Conservation (phyloP, 2,888 invertebrate species). For the Nomada flava region DNA sequence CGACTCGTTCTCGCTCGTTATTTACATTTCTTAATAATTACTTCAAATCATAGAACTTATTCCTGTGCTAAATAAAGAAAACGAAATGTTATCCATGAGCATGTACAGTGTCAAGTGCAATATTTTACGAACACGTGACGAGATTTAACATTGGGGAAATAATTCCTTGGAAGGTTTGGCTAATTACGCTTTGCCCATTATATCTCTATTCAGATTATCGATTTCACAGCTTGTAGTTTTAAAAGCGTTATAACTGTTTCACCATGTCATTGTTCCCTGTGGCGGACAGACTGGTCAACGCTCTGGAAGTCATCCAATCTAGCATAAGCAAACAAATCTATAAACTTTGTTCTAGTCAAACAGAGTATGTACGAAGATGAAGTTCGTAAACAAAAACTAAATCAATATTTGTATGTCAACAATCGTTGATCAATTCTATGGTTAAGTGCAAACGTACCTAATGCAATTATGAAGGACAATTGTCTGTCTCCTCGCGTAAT, state of each 20-base stretch:
- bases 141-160: no score
- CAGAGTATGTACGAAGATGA: neutral
- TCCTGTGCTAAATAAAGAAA: no score
- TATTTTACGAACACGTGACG: no score
- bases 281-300: constrained; percentile 14
- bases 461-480: neutral
- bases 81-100: no score
- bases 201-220: no score
- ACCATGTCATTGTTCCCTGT: neutral
- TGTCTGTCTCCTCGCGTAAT: neutral
- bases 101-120: no score
- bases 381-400: constrained; percentile 15
- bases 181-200: neutral
- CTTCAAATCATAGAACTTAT: no score
- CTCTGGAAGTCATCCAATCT: constrained; percentile 18
- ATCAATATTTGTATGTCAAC: constrained; percentile 16
- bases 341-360: constrained; percentile 15
- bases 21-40: no score
- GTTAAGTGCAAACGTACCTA: neutral
- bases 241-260: neutral
- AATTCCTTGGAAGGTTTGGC: no score
- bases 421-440: neutral
- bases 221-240: neutral
- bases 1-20: no score
- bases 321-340: constrained; percentile 23